Conservation (phyloP, 2,113 vertebrate species). For the Burhinus oedicnemus region DNA sequence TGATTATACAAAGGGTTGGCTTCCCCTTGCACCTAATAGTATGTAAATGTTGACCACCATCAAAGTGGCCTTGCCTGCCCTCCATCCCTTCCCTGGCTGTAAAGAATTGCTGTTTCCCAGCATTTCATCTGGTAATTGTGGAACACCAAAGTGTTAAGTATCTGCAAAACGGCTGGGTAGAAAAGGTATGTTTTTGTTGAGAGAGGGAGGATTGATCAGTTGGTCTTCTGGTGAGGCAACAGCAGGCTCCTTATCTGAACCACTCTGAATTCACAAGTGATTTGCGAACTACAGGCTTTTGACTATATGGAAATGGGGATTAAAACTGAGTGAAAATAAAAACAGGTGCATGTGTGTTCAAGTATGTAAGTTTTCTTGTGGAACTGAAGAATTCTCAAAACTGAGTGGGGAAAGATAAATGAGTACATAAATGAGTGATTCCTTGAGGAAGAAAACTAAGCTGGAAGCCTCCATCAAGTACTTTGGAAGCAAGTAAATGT, state of each 20-base stretch:
- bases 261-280: not conserved
- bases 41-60: not conserved
- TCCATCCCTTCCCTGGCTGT: not conserved
- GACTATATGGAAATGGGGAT: not conserved
- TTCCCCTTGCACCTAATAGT: not conserved
- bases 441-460: not conserved
- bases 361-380: not conserved
- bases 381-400: not conserved
- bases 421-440: not conserved
- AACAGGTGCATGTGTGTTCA: not conserved
- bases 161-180: not conserved
- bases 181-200: not conserved
- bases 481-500: not conserved
- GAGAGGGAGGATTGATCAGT: accelerated
- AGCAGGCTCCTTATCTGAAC: not conserved
- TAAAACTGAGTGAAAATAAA: not conserved
- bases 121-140: not conserved
- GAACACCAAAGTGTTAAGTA: not conserved
- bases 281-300: not conserved
- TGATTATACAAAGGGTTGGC: not conserved
- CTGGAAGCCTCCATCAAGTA: not conserved
- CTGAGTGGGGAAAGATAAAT: not conserved
- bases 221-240: not conserved
- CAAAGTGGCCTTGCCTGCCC: not conserved
- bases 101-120: not conserved